These are phyloP conservation scores for Camptogramma bilineatum DNA, from an alignment of 2,888 invertebrate genomes.

Conservation along the genomic window DNA sequence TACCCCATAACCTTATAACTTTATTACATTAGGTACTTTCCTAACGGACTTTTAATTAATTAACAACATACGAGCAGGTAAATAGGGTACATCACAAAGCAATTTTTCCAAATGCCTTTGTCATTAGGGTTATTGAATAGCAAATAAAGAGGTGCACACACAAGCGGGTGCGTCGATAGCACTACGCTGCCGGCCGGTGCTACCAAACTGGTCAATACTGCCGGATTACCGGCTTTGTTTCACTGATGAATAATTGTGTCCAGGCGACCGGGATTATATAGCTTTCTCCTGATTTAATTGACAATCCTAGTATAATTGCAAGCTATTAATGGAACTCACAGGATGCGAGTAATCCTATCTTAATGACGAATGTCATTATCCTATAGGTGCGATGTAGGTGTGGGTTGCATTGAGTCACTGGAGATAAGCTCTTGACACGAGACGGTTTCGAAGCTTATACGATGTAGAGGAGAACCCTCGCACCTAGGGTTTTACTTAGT, in stretches of 20 bases:
- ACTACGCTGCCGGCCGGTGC: conserved; percentile 39
- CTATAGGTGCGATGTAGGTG: conserved; percentile 12
- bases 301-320: conserved; percentile 78
- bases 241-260: conserved; percentile 83
- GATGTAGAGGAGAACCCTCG: conserved; percentile 27
- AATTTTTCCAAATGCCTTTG: conserved; percentile 45
- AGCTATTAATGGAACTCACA: conserved; percentile 74
- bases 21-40: neutral
- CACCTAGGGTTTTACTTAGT: conserved; percentile 4
- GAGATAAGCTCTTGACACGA: conserved; percentile 34
- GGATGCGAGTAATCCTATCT: conserved; percentile 61
- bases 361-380: conserved; percentile 44
- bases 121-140: conserved; percentile 66
- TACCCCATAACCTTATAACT: neutral
- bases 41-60: neutral
- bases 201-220: conserved; percentile 73
- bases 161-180: conserved; percentile 41
- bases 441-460: conserved; percentile 43
- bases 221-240: conserved; percentile 79
- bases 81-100: conserved; percentile 22
- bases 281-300: conserved; percentile 82
- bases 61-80: neutral
- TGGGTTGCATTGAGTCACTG: conserved; percentile 27
- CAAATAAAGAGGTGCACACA: conserved; percentile 61
- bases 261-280: conserved; percentile 77